These are phyloP conservation scores for Ariolimax columbianus DNA, from an alignment of 2,888 invertebrate species.

Conservation along the genomic window DNA sequence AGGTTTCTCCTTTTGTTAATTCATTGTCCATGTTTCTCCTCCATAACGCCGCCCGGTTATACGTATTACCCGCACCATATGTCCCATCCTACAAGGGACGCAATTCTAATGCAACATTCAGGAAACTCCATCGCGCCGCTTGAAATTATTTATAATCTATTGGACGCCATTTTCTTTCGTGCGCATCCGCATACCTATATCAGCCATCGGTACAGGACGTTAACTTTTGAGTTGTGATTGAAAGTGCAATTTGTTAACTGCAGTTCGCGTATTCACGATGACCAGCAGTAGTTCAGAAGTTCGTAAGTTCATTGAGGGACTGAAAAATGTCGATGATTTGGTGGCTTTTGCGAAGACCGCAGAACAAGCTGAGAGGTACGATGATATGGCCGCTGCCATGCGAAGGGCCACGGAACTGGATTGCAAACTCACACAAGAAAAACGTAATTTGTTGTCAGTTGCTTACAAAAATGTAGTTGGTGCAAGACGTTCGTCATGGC, in stretches of 20 bases:
- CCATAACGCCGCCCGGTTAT: no score
- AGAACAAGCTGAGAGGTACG: conserved; percentile 97
- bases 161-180: conserved; percentile 42
- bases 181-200: conserved; percentile 25
- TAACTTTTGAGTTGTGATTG: conserved; percentile 1
- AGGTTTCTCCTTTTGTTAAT: no score
- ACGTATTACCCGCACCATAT: no score
- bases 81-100: background rate
- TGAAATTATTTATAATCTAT: conserved; percentile 33
- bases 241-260: conserved; percentile 24
- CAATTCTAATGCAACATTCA: background rate
- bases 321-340: conserved; percentile 87
- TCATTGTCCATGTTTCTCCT: no score
- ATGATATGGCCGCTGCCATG: conserved; percentile 99
- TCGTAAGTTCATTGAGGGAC: conserved; percentile 49
- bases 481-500: conserved; percentile 97
- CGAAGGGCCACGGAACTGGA: conserved; percentile 95
- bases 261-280: conserved; percentile 35
- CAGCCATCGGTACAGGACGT: background rate
- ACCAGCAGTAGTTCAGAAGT: conserved; percentile 38
- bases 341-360: conserved; percentile 99
- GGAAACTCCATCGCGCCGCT: conserved; percentile 28
- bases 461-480: conserved; percentile 99
- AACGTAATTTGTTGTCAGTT: conserved; percentile 97
- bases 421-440: conserved; percentile 95